Evolutionary conservation across 23 tunicate genomes (phyloP), one percentile per base, ranked within the genome.

Genomic region (Aplidium turbinatum): DNA sequence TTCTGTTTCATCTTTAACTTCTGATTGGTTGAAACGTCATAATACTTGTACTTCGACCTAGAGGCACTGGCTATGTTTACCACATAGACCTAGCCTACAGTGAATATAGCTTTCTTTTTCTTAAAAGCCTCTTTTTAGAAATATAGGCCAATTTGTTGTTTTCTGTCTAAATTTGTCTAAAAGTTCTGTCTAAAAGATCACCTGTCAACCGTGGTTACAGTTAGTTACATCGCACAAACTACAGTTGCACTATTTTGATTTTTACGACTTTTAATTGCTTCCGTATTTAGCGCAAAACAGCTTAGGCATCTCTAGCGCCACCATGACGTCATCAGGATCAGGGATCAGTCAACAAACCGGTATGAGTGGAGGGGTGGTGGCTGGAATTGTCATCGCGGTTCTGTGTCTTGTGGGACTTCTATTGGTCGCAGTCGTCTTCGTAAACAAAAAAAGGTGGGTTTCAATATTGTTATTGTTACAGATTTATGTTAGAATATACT

Each of bases 351-450:
- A 63, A 2, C 52, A 38, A 35, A 38, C 63, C 0, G 77, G 83
- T 34, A 38, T 91, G 0, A 32, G 50, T 3, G 63, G 81, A 0
- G 91, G 91, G 3, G 82, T 40, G 2, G 38, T 91, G 32, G 91
- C 70, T 1, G 97, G 97, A 26, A 79, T 91, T 33, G 91, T 91
- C 2, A 60, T 91, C 40, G 97, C 83, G 24, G 68, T 79, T 3
- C 24, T 91, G 11, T 47, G 75, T 13, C 86, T 51, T 0, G 52
- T 84, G 1, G 42, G 52, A 3, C 22, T 91, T 31, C 27, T 70
- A 13, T 3, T 30, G 39, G 22, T n/a, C 4, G 39, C 68, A 5
- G 68, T 38, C 13, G 4, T 30, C 22, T 30, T 62, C 22, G 38
- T 30, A 30, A 26, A 11, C 18, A 30, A n/a, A n/a, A n/a, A n/a